Evolutionary conservation across 2,888 invertebrate species (phyloP), one percentile per base, ranked within the genome.

Genomic region (Eretmocerus hayati): DNA sequence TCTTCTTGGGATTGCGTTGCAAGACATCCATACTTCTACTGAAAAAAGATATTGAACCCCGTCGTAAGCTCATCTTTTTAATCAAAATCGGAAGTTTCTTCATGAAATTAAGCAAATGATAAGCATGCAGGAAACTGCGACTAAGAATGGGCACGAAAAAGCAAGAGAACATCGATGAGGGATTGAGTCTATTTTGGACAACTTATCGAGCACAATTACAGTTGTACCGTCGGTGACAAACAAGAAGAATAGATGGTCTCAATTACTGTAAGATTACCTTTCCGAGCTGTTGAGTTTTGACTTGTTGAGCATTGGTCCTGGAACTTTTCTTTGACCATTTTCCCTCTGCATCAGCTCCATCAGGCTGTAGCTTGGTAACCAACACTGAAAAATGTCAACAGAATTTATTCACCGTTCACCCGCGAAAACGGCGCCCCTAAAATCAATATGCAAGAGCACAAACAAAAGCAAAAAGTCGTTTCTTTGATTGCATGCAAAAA

Each of bases 281-380:
- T 59, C 50, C 48, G 59, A 58, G 26, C 50, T 60, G 42, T 59
- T 59, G 16, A 62, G 58, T 50, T 57, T 65, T 18, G 64, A 59
- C 49, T 64, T 60, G 51, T 67, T 69, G 37, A 74, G 63, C 59
- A 81, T 79, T 37, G 87, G 89, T 35, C 85, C 83, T 31, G 89
- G 89, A 54, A 88, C 86, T 68, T 85, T 84, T 2, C 89, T 77
- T 65, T 84, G 83, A 62, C 90, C 80, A 68, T 81, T 81, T 75
- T 91, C 81, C 48, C 91, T 81, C 61, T 87, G 85, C 52, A 90
- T 73, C 54, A 90, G 80, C 65, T 91, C 87, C 64, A 90, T 73
- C 58, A 94, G 77, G 66, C 89, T 89, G 69, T 89, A 84, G 56
- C 87, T 85, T 1, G 94, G 94, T 61, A 92, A 73, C 90, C 90